Percentiles rank a stretch among this genome's conserved stretches.
phyloP scores from a whole-genome alignment of 2,797 vertebrate species.

The Dallia pectoralis region DNA sequence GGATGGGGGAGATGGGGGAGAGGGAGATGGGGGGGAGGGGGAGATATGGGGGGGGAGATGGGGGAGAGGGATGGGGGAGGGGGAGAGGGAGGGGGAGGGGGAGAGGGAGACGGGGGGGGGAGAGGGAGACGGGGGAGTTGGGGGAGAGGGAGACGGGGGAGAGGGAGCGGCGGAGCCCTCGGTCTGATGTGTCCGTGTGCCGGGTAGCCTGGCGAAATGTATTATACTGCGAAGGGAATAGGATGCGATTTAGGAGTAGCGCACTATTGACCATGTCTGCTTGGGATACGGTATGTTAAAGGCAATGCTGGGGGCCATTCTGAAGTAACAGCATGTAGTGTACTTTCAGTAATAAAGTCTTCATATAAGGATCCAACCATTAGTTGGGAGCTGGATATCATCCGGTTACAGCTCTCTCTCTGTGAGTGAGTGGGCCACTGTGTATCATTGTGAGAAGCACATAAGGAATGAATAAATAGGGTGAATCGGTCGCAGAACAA shows the following conservation, averaged over 20 bases:
- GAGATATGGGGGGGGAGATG: background rate
- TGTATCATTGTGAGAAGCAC: background rate
- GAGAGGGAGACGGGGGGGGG: too few species aligned
- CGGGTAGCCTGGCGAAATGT: background rate
- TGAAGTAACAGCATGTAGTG: background rate
- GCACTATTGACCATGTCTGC: background rate
- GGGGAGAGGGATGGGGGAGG: too few species aligned
- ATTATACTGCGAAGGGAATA: too few species aligned
- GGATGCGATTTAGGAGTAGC: background rate
- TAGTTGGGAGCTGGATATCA: background rate
- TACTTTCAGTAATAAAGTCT: background rate
- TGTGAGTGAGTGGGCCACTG: background rate
- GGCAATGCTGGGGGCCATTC: background rate
- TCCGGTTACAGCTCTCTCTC: background rate
- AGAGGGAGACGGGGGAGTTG: too few species aligned
- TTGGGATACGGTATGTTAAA: background rate
- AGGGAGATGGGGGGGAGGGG: background rate
- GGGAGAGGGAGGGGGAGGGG: background rate
- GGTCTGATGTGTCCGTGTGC: conserved; percentile 1
- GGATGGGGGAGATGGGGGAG: too few species aligned
- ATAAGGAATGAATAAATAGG: background rate
- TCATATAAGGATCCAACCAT: too few species aligned
- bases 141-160: too few species aligned
- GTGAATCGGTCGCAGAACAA: background rate
- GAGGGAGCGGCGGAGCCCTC: background rate